These are phyloP conservation scores for Synergus japonicus DNA, from an alignment of 2,888 invertebrate species.

Conservation along the genomic window DNA sequence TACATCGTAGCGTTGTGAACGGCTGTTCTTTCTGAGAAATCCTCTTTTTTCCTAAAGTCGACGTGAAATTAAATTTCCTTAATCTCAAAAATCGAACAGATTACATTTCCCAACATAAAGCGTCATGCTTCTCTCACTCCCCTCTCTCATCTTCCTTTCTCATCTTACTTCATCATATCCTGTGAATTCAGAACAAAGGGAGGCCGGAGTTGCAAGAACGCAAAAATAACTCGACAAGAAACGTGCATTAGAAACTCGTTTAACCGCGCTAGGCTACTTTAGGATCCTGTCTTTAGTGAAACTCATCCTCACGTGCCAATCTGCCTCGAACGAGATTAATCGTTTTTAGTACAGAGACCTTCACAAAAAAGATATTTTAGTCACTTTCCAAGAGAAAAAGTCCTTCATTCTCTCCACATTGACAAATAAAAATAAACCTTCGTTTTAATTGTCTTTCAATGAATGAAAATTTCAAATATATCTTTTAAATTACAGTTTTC, in stretches of 20 bases:
- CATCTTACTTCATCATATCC: slow-evolving; percentile 28
- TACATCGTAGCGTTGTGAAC: neutral
- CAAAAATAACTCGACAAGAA: slow-evolving; percentile 43
- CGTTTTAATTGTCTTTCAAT: too few species aligned
- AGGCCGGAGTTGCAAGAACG: slow-evolving; percentile 39
- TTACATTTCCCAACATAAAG: slow-evolving; percentile 31
- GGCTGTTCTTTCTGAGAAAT: slow-evolving; percentile 16
- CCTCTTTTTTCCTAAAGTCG: slow-evolving; percentile 25
- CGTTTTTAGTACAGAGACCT: slow-evolving; percentile 5
- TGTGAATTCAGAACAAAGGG: slow-evolving; percentile 45
- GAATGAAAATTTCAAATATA: too few species aligned
- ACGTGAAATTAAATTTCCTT: slow-evolving; percentile 31
- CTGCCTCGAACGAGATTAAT: slow-evolving; percentile 24
- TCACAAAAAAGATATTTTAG: neutral
- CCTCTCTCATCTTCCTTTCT: neutral
- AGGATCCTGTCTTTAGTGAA: slow-evolving; percentile 22
- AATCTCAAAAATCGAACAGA: slow-evolving; percentile 28
- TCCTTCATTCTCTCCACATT: too few species aligned
- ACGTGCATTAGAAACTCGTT: slow-evolving; percentile 39
- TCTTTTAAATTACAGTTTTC: too few species aligned
- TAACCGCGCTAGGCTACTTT: slow-evolving; percentile 28
- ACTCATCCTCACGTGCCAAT: slow-evolving; percentile 27
- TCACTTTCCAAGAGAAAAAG: too few species aligned
- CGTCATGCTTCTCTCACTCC: slow-evolving; percentile 25
- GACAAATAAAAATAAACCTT: too few species aligned